Base-by-base conservation (phyloP, 1,140 invertebrate genomes). In the Cotesia typhae region DNA sequence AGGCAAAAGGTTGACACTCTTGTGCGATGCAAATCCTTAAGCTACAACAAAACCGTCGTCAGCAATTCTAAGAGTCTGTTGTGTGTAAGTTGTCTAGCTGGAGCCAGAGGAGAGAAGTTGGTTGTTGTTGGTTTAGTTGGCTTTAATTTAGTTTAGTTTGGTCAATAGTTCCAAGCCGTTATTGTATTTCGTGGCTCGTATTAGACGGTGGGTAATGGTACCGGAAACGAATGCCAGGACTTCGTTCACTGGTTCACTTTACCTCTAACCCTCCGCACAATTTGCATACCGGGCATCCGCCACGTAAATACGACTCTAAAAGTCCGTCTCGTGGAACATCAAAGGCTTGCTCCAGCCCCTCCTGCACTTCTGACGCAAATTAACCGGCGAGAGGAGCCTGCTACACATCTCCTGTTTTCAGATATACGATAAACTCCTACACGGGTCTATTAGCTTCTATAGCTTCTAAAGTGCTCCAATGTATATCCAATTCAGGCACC, bases 71-170 rank as follows among this genome's bases (percentile, higher is more conserved):
- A 17, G 12, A 47, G 6, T 7, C 41, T 47, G 41, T 47, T 47
- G 41, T 47, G 3, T 65, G 14, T 51, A 65, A 37, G 10, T 47
- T 59, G 70, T 57, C 65, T 57, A 60, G 28, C 28, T 28, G 28
- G 28, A 28, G 28, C 28, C 28, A 28, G 28, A 28, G 1, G 28
- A 28, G 41, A 77, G 72, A 68, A 70, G 67, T 73, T 76, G 63
- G 75, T 74, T 77, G 76, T 77, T 77, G 76, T 77, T 77, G 76
- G 77, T 79, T 78, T 69, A 77, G 76, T 78, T 67, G 72, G 75
- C 76, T 79, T 79, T 78, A 80, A 79, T 80, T 78, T 68, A 78
- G 76, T 80, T 78, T 76, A 77, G 76, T 77, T 79, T 75, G 77
- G 79, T 79, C 79, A 79, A 80, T 80, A 80, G 79, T 79, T 80